Conservation (phyloP, 2,797 vertebrate species). For the Furcifer pardalis region DNA sequence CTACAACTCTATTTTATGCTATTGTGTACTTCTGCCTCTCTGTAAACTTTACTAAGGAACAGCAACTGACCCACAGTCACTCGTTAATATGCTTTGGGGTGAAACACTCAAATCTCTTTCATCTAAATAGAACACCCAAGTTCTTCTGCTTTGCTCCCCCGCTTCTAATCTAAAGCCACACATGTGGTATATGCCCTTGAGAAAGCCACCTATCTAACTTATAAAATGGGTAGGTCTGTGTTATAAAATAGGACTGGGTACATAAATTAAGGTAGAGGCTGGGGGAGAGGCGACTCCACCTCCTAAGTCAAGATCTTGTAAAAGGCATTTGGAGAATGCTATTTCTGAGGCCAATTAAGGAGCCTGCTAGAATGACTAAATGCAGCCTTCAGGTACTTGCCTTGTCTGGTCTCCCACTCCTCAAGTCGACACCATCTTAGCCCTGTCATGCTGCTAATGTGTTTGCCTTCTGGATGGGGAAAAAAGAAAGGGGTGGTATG, state of each 20-base stretch:
- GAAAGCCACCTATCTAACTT: constrained; percentile 9
- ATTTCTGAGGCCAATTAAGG: constrained; percentile 41
- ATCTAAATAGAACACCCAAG: background rate
- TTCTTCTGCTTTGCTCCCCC: background rate
- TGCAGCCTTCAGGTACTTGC: background rate
- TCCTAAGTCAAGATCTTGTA: rapidly evolving
- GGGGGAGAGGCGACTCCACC: background rate
- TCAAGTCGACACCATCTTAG: background rate
- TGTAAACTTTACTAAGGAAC: background rate
- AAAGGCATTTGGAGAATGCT: constrained; percentile 37
- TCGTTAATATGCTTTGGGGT: background rate
- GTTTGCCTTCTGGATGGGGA: constrained; percentile 49
- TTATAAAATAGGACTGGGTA: constrained; percentile 20
- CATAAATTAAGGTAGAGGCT: background rate
- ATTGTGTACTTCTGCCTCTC: background rate
- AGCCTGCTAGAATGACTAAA: constrained; percentile 11
- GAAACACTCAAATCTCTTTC: background rate
- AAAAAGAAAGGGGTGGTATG: constrained; percentile 48
- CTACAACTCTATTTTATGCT: background rate
- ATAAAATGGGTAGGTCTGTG: constrained; percentile 17
- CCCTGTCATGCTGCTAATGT: constrained; percentile 44
- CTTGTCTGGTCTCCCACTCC: constrained; percentile 25
- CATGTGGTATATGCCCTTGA: constrained; percentile 14
- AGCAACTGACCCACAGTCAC: background rate
- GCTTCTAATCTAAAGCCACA: background rate